A percentile compares a stretch with the other conserved stretches of the same genome.
Evolutionary conservation across 2,113 vertebrate species (phyloP).

Genomic region (Bufo gargarizans): DNA sequence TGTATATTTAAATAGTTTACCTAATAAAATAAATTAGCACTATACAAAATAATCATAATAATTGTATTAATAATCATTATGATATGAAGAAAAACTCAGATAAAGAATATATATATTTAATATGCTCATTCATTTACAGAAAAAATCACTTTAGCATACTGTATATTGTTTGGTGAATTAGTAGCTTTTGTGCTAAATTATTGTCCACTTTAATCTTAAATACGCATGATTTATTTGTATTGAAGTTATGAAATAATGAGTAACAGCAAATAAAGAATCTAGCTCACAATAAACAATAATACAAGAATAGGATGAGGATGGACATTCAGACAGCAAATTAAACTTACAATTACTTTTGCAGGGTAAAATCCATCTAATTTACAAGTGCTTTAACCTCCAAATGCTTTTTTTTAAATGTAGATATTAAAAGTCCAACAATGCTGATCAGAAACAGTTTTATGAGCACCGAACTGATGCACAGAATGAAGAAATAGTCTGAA

Average conservation of each 20-base stretch:
- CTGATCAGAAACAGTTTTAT: constrained; percentile 57
- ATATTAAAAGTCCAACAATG: constrained; percentile 57
- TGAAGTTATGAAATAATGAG: constrained; percentile 6
- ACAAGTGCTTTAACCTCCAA: constrained; percentile 54
- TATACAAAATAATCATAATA: no score
- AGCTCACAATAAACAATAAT: constrained; percentile 32
- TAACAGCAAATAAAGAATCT: background rate
- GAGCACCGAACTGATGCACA: constrained; percentile 46
- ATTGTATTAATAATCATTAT: no score
- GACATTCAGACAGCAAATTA: constrained; percentile 44
- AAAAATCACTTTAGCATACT: background rate
- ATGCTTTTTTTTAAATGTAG: constrained; percentile 47
- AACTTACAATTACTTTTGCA: constrained; percentile 41
- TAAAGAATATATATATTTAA: background rate
- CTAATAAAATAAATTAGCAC: no score
- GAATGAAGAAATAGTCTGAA: constrained; percentile 58
- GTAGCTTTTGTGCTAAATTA: background rate
- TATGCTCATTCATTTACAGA: background rate
- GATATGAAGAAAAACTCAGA: no score
- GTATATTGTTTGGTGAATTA: background rate
- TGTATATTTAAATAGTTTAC: no score
- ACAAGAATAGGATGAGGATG: background rate
- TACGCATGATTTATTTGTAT: background rate
- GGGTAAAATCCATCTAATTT: constrained; percentile 56
- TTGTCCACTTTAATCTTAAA: background rate